Conservation (phyloP, 2,113 vertebrate species). For the Thamnaconus septentrionalis region DNA sequence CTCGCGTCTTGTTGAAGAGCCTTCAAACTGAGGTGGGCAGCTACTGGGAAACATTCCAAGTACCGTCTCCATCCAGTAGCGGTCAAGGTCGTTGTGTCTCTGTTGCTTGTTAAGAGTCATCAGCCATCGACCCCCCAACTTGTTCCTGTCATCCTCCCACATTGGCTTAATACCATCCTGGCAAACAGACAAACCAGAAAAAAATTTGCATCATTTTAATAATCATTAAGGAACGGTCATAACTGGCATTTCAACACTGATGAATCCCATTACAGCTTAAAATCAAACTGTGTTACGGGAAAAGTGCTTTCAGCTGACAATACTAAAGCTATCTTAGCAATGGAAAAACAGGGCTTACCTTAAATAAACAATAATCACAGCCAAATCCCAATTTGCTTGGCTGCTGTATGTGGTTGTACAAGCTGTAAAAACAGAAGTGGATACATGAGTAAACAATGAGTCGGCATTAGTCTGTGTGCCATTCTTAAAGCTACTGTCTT, state of each 20-base stretch:
- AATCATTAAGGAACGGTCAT: too few species aligned
- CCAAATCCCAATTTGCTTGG: conserved; percentile 81
- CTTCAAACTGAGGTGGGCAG: neutral
- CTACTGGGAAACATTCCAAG: neutral
- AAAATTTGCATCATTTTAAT: too few species aligned
- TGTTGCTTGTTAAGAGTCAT: conserved; percentile 83
- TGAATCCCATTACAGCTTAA: too few species aligned
- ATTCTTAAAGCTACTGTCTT: too few species aligned
- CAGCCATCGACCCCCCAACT: conserved; percentile 81
- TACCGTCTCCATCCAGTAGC: conserved; percentile 84
- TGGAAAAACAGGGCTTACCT: conserved; percentile 61
- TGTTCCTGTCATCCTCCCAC: conserved; percentile 85
- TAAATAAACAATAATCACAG: conserved; percentile 84
- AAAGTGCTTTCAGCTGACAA: too few species aligned
- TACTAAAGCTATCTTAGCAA: too few species aligned
- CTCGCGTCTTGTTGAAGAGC: neutral
- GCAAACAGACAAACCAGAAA: conserved; percentile 1
- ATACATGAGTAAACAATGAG: neutral
- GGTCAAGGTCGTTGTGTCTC: conserved; percentile 82
- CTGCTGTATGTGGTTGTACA: conserved; percentile 86
- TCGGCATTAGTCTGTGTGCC: neutral
- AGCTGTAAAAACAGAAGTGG: conserved; percentile 57
- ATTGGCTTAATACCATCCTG: conserved; percentile 84
- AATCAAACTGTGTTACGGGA: too few species aligned
- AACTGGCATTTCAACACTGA: too few species aligned